Base-by-base conservation (phyloP, 2,797 vertebrate species). In the Hephaestus fuliginosus region DNA sequence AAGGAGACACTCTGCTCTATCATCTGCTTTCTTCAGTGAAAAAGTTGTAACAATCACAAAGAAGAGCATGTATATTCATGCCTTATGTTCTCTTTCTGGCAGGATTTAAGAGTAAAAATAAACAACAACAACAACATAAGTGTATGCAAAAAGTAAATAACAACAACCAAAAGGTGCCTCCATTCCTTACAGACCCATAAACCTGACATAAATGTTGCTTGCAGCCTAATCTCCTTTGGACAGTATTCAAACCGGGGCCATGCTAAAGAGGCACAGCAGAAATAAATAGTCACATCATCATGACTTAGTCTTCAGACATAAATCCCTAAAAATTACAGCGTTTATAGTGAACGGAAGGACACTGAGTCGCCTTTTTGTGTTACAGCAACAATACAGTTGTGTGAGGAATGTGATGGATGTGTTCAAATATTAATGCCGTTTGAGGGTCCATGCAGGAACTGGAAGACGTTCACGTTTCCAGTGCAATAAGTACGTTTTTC, bases 1-100 rank as follows among this genome's bases (percentile, higher is more conserved):
- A 93, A 89, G 83, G 86, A 88, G 82, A 87, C 85, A 86, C 87
- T 86, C 80, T 46, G 67, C 90, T 82, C 83, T 77, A 51, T 86
- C 81, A 64, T 75, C 74, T 73, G 74, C 82, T 81, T 79, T 85
- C 72, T 86, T 74, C 7, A 6, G 58, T 30, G 46, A 63, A 71
- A 83, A 91, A 88, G 83, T 88, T 86, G 63, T 51, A 25, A 71
- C 81, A 89, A 83, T 63, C 70, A 72, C 70, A 82, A 72, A 49
- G 39, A 70, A 55, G 33, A 41, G 10, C 46, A 55, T 72, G 70
- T 80, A 53, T 57, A 78, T 78, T 52, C 49, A 74, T 74, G 66
- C 5, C 22, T 41, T 44, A 25, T 66, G 44, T 39, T 77, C 22
- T 36, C 63, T 72, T 76, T 25, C 28, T 2, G 10, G 1, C 48